These are phyloP conservation scores for Cephalotes varians DNA, from an alignment of 2,888 invertebrate species.

Conservation along the genomic window DNA sequence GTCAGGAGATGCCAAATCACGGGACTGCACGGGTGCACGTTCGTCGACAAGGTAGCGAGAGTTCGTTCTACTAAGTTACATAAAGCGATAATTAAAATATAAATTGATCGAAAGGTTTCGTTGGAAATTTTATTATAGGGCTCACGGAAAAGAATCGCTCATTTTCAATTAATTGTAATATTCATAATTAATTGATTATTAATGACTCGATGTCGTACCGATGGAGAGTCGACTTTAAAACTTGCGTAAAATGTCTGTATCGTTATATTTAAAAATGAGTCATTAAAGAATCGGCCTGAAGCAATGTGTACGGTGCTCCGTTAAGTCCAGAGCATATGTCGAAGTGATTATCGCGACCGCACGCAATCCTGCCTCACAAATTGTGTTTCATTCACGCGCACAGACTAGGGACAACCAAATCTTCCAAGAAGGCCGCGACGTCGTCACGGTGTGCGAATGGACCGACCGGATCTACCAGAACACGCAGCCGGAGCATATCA, in stretches of 20 bases:
- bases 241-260: not conserved
- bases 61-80: not conserved
- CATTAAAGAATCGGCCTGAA: not conserved
- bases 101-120: not conserved
- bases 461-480: conserved; percentile 97
- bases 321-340: not conserved
- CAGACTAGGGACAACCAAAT: conserved; percentile 94
- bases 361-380: not conserved
- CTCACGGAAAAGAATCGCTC: not conserved
- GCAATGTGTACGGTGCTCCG: not conserved
- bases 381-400: conserved; percentile 30
- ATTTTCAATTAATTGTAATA: conserved; percentile 24
- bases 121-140: not conserved
- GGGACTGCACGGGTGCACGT: conserved; percentile 96
- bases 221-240: not conserved
- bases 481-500: conserved; percentile 96
- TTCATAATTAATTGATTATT: not conserved
- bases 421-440: conserved; percentile 96
- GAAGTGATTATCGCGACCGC: not conserved
- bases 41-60: conserved; percentile 92
- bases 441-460: conserved; percentile 96
- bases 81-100: conserved; percentile 1
- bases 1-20: conserved; percentile 96
- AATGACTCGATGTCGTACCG: not conserved
- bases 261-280: not conserved